Evolutionary conservation across 2,113 vertebrate species (phyloP), one percentile per base, ranked within the genome.

Genomic region (Neodontobutis hainanensis): DNA sequence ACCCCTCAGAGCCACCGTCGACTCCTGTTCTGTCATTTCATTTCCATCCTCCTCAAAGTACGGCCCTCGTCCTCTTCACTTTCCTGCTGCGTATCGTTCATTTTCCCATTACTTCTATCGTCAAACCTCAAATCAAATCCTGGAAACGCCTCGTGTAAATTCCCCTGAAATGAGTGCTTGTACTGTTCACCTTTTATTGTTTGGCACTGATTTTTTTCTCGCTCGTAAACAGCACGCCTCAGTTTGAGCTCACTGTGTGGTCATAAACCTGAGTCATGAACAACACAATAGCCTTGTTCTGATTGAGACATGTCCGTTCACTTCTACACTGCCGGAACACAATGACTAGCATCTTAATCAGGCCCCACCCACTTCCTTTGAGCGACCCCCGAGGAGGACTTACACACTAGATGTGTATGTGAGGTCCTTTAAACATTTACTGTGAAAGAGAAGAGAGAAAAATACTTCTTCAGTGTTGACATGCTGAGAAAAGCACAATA

Each of bases 391-490:
- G n/a, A 50, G 65, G 77, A 65, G 68, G 43, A 46, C 62, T 68
- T 82, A n/a, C n/a, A n/a, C n/a, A n/a, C n/a, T 62, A 69, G 66
- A 78, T 82, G 71, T 75, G 68, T 82, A 72, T 70, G 32, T 6
- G 12, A 76, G 68, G 78, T 73, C 85, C 80, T n/a, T n/a, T n/a
- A n/a, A n/a, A n/a, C n/a, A n/a, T n/a, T n/a, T n/a, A n/a, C n/a
- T n/a, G n/a, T n/a, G n/a, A n/a, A 86, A 83, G 87, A 88, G 83
- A 27, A 27, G 79, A 80, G 80, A 74, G 65, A 66, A 82, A 74
- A 38, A 49, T 27, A 27, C 19, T 27, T 27, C 3, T 27, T 27
- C n/a, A 27, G 19, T 27, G 19, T 27, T 27, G 19, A 27, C 19
- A 27, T 3, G 19, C 1, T 27, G 19, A 27, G 19, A 27, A 27